Evolutionary conservation across 2,888 invertebrate species (phyloP).

Genomic region (Busseola fusca): DNA sequence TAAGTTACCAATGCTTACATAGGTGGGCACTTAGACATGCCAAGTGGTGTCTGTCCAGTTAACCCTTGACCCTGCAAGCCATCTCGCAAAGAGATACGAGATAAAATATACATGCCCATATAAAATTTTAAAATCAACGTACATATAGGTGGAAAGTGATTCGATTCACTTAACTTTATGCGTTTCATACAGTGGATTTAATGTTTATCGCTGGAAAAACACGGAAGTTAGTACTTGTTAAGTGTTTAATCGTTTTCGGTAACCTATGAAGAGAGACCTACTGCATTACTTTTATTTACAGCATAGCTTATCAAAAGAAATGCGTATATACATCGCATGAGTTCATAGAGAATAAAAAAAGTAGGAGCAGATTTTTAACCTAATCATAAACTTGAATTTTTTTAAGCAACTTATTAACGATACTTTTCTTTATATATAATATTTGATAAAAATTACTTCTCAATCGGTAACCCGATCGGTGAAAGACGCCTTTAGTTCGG

Average conservation of each 20-base stretch:
- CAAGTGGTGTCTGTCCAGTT: constrained; percentile 44
- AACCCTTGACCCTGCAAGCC: constrained; percentile 40
- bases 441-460: no score
- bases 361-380: no score
- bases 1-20: constrained; percentile 25
- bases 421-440: no score
- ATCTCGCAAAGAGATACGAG: constrained; percentile 16
- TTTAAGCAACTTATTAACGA: no score
- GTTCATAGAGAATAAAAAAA: no score
- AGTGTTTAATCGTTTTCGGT: constrained; percentile 32
- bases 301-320: neutral
- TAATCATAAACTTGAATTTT: no score
- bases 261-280: constrained; percentile 10
- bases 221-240: constrained; percentile 11
- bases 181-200: constrained; percentile 10
- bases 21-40: constrained; percentile 34
- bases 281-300: constrained; percentile 1
- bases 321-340: neutral
- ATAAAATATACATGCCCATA: constrained; percentile 31
- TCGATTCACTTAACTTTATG: constrained; percentile 32
- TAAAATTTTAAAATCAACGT: constrained; percentile 37
- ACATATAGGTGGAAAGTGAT: constrained; percentile 20
- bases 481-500: no score
- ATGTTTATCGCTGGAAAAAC: constrained; percentile 15
- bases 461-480: no score